These are phyloP conservation scores for Podarcis muralis DNA, from an alignment of 2,113 vertebrate species.

Conservation along the genomic window DNA sequence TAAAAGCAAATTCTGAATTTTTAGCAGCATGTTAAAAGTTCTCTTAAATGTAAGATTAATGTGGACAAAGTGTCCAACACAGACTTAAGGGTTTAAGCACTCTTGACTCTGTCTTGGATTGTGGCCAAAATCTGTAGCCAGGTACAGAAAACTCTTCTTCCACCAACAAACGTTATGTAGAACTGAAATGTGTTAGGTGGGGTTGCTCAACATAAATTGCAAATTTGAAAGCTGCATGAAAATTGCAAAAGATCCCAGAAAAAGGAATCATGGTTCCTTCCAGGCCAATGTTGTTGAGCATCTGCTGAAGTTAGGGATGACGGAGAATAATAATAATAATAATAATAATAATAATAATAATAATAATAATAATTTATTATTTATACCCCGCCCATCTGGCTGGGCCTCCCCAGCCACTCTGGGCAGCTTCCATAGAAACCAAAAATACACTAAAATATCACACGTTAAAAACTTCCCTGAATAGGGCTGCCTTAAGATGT, in stretches of 20 bases:
- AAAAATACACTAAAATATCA: no score
- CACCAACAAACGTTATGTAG: slow-evolving; percentile 11
- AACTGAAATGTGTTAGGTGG: not conserved
- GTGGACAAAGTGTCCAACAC: slow-evolving; percentile 2
- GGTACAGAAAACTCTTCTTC: not conserved
- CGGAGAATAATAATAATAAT: no score
- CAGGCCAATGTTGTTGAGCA: not conserved
- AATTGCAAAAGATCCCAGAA: not conserved
- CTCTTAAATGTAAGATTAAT: slow-evolving; percentile 46
- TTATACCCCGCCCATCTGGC: no score
- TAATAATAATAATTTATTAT: no score
- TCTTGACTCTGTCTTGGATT: not conserved
- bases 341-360: no score
- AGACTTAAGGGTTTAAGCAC: slow-evolving; percentile 11
- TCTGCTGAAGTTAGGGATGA: not conserved
- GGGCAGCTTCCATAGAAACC: no score
- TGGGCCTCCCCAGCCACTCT: no score
- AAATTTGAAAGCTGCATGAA: not conserved
- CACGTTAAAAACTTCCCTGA: no score
- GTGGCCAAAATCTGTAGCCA: slow-evolving; percentile 21
- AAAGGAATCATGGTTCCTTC: not conserved
- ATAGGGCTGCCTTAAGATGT: no score
- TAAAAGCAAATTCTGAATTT: not conserved
- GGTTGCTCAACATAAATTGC: not conserved
- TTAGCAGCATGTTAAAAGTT: not conserved